These are phyloP conservation scores for Parapsyche elsis DNA, from an alignment of 1,140 invertebrate genomes.

Conservation along the genomic window DNA sequence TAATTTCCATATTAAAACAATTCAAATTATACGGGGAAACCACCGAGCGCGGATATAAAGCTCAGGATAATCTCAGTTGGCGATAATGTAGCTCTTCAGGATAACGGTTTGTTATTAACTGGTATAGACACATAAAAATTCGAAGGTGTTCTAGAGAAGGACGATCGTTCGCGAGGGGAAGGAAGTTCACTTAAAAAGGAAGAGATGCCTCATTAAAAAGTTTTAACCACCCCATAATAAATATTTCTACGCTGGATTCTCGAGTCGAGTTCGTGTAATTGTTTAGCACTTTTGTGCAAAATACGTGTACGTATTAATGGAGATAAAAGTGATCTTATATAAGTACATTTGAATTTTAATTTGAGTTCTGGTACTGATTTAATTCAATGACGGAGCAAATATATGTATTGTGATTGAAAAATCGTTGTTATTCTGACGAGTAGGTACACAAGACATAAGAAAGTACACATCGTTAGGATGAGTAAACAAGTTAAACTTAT, in stretches of 20 bases:
- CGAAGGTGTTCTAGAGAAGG: background rate
- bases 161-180: background rate
- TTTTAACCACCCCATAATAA: background rate
- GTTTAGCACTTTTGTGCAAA: background rate
- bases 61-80: slow-evolving; percentile 35
- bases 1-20: slow-evolving; percentile 46
- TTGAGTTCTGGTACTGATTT: too few relatives aligned
- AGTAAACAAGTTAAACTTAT: too few relatives aligned
- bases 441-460: too few relatives aligned
- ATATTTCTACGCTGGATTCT: background rate
- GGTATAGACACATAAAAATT: slow-evolving; percentile 13
- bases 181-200: background rate
- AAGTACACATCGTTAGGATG: too few relatives aligned
- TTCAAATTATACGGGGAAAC: slow-evolving; percentile 42
- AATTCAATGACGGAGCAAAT: too few relatives aligned
- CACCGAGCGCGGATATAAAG: slow-evolving; percentile 30
- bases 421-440: too few relatives aligned
- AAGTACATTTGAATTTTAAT: too few relatives aligned
- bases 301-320: background rate
- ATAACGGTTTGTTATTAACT: slow-evolving; percentile 40
- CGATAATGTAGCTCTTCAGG: slow-evolving; percentile 38
- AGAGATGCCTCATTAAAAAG: slow-evolving; percentile 14
- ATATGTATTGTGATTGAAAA: too few relatives aligned
- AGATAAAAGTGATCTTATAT: background rate
- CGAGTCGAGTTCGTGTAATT: background rate